Evolutionary conservation across 2,113 vertebrate species (phyloP), one percentile per base, ranked within the genome.

Genomic region (Pheucticus melanocephalus): DNA sequence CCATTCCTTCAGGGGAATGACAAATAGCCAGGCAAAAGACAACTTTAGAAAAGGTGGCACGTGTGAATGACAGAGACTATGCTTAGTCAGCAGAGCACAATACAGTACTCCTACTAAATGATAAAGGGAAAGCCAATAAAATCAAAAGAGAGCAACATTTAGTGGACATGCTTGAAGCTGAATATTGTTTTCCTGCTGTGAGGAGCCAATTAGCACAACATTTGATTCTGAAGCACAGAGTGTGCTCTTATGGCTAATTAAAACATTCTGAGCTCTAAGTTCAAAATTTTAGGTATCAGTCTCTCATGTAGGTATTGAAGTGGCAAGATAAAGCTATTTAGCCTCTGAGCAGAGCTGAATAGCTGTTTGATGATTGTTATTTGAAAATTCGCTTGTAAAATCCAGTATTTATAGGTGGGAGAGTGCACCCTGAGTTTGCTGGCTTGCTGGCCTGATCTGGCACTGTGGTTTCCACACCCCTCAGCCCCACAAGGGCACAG

Each of bases 231-330:
- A 70, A 88, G 71, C 54, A 88, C 59, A 82, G 78, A 79, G 53
- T 63, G 75, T 70, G 71, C 28, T 86, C 39, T 86, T 64, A 56
- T 1, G 2, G 68, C 70, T 95, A 95, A 94, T 93, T 92, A 82
- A 89, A 90, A 35, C 45, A 69, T 28, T 54, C 76, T 90, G 80
- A 88, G 82, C 64, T 73, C 50, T 35, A 82, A 73, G 70, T 90
- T 90, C 48, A 91, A 91, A 82, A 90, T 95, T 79, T 80, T 82
- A 91, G 84, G 59, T 87, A 54, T 59, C 63, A 86, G 65, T 83
- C 53, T 57, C 47, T 45, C 45, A 20, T n/a, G 66, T 30, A 82
- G 79, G 77, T 76, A 82, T 27, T 12, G 5, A 72, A 80, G 63
- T 50, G 50, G 45, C 54, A 69, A 85, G 42, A 91, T 42, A 76